These are phyloP conservation scores for Paramuricea clavata DNA, from an alignment of 92 coral and sea anemone genomes.

Conservation along the genomic window DNA sequence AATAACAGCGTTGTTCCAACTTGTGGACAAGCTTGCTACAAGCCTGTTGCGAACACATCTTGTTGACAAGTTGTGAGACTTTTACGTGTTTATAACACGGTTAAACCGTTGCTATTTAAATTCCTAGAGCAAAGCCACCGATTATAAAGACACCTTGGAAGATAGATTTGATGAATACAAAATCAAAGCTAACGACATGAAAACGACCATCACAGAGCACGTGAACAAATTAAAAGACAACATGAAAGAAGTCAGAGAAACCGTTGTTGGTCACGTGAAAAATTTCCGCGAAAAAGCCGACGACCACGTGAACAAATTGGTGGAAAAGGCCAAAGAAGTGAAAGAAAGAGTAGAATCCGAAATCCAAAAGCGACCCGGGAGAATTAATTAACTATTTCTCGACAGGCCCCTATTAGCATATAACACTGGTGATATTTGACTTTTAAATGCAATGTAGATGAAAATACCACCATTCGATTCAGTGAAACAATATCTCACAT, in stretches of 20 bases:
- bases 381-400: too few relatives aligned
- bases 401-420: too few relatives aligned
- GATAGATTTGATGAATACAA: background rate
- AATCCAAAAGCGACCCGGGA: background rate
- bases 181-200: background rate
- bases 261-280: background rate
- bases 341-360: background rate
- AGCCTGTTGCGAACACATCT: too few relatives aligned
- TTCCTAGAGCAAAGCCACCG: background rate
- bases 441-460: too few relatives aligned
- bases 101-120: background rate
- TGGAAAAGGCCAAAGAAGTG: constrained; percentile 21
- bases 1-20: too few relatives aligned
- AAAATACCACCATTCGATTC: too few relatives aligned
- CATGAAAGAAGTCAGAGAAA: background rate
- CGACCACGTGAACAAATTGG: background rate
- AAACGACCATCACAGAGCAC: background rate
- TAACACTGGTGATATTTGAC: too few relatives aligned
- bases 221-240: constrained; percentile 12
- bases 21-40: too few relatives aligned
- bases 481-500: too few relatives aligned
- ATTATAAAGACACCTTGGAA: background rate
- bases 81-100: too few relatives aligned
- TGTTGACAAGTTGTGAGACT: too few relatives aligned
- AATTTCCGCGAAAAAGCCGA: background rate